Evolutionary conservation across 92 coral and sea anemone species (phyloP).

Genomic region (Metridium senile): DNA sequence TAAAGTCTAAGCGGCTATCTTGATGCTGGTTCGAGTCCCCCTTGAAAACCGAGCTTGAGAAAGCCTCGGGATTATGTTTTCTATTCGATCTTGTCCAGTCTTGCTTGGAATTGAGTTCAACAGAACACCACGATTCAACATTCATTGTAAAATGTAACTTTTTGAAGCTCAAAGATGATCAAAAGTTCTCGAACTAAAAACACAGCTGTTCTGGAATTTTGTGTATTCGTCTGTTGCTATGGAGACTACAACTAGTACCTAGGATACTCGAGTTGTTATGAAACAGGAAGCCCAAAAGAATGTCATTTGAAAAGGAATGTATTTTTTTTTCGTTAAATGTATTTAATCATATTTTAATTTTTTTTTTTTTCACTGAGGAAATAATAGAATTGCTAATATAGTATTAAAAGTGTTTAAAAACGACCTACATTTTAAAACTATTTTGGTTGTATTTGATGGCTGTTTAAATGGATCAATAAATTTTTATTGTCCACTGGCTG

Average conservation of each 20-base stretch:
- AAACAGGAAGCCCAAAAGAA: slow-evolving; percentile 17
- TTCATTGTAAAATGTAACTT: slow-evolving; percentile 56
- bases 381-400: too few relatives aligned
- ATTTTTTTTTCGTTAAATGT: too few relatives aligned
- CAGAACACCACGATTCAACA: slow-evolving; percentile 98
- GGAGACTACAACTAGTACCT: slow-evolving; percentile 6
- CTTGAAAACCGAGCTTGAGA: slow-evolving; percentile 89
- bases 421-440: too few relatives aligned
- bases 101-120: slow-evolving; percentile 88
- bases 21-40: slow-evolving; percentile 79
- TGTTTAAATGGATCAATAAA: too few relatives aligned
- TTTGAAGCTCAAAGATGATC: not conserved
- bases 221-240: slow-evolving; percentile 21
- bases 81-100: slow-evolving; percentile 97
- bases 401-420: too few relatives aligned
- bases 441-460: too few relatives aligned
- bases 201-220: slow-evolving; percentile 32
- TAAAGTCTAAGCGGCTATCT: slow-evolving; percentile 72
- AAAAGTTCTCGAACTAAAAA: slow-evolving; percentile 5
- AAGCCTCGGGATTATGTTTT: slow-evolving; percentile 78
- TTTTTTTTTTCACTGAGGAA: too few relatives aligned
- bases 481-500: too few relatives aligned
- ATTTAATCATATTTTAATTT: too few relatives aligned
- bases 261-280: not conserved
- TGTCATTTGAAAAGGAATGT: too few relatives aligned